Evolutionary conservation across 1,140 invertebrate genomes (phyloP).

Genomic region (Pseudomyrmex dendroicus): DNA sequence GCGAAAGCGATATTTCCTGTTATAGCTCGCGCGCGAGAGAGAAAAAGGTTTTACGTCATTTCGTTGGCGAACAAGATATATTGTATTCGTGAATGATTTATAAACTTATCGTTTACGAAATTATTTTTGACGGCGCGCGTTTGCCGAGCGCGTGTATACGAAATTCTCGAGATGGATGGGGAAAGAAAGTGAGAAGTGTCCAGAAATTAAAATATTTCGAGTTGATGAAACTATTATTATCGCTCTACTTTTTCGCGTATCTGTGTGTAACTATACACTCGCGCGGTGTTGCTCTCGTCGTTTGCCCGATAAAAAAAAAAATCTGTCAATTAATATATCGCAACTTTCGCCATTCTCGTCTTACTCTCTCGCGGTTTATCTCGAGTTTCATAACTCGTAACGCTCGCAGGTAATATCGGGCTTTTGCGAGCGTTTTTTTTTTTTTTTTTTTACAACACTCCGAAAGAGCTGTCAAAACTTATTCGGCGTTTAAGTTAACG

Average conservation of each 20-base stretch:
- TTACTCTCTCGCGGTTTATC: neutral
- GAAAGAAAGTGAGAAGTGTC: neutral
- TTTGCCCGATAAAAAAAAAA: too few relatives aligned
- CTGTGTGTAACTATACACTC: too few relatives aligned
- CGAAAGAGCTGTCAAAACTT: slow-evolving; percentile 51
- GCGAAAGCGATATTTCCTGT: slow-evolving; percentile 3
- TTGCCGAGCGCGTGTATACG: neutral
- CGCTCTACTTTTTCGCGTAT: too few relatives aligned
- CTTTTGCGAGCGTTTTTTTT: neutral
- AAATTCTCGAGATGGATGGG: neutral
- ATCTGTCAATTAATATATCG: too few relatives aligned
- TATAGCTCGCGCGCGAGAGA: neutral
- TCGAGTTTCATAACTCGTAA: slow-evolving; percentile 38
- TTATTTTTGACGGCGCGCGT: neutral
- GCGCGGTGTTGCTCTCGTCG: too few relatives aligned
- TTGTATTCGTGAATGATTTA: neutral
- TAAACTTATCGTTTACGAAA: slow-evolving; percentile 10
- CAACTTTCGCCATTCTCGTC: too few relatives aligned
- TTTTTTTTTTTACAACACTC: slow-evolving; percentile 22
- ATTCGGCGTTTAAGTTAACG: slow-evolving; percentile 49
- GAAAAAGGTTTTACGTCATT: neutral
- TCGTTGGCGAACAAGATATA: slow-evolving; percentile 6
- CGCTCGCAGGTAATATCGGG: slow-evolving; percentile 20
- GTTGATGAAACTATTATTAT: too few relatives aligned
- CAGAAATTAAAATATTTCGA: neutral